Evolutionary conservation across 2,888 invertebrate genomes (phyloP), one percentile per base, ranked within the genome.

Genomic region (Heliconius charithonia): DNA sequence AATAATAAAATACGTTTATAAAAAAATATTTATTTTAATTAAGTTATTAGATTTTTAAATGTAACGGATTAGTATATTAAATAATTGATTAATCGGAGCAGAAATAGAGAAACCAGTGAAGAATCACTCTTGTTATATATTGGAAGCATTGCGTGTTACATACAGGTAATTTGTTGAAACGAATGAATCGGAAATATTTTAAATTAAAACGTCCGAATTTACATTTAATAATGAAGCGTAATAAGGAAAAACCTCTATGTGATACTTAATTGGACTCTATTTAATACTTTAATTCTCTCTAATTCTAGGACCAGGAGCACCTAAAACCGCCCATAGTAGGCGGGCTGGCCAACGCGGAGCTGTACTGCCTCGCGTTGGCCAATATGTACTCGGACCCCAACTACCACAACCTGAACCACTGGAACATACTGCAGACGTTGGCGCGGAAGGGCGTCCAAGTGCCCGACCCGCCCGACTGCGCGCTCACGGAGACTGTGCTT

Each of bases 331-430:
- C 97, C 89, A 97, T 99, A 89, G 97, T 98, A 83, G 98, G 98
- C 85, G 97, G 97, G 76, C 95, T 99, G 89, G 98, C 98, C 86
- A 98, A 97, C 95, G 98, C 98, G 84, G 98, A 99, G 92, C 96
- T 99, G 83, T 99, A 99, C 95, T 99, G 99, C 94, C 96, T 98
- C 92, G 98, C 99, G 80, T 95, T 99, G 91, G 97, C 98, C 86
- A 98, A 98, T 95, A 97, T 99, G 95, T 99, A 99, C 95, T 98
- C 98, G 83, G 99, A 99, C 95, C 98, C 98, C 81, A 98, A 98
- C 95, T 98, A 98, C 95, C 98, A 98, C 96, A 98, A 97, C 95
- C 96, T 98, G 87, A 99, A 98, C 95, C 99, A 99, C 94, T 97
- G 97, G 97, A 97, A 98, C 90, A 98, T 99, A 89, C 96, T 99